Conservation (phyloP, 2,888 invertebrate genomes). For the Tolmerus cingulatus region DNA sequence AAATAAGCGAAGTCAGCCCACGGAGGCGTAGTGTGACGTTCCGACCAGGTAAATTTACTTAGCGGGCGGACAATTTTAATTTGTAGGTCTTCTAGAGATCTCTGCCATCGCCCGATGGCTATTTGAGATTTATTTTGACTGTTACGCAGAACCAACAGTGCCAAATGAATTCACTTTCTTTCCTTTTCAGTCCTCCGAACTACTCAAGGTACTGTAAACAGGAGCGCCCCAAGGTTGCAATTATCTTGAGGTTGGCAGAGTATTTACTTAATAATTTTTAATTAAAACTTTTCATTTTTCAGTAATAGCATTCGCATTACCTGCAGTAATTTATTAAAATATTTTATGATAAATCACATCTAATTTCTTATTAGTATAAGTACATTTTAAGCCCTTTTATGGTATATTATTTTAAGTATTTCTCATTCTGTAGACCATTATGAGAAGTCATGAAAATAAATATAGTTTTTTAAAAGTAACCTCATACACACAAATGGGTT, state of each 20-base stretch:
- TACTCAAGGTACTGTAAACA: neutral
- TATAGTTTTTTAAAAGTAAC: too few species aligned
- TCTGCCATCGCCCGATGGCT: neutral
- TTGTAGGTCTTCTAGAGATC: conserved; percentile 27
- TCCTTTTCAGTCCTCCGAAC: neutral
- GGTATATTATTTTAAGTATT: too few species aligned
- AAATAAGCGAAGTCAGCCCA: conserved; percentile 12
- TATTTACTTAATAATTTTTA: neutral
- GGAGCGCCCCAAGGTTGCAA: conserved; percentile 8
- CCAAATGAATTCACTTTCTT: neutral
- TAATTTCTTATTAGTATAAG: neutral
- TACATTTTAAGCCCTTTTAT: neutral
- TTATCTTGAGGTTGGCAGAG: neutral
- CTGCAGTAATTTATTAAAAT: neutral
- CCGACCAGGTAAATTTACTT: conserved; percentile 18
- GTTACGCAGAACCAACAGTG: conserved; percentile 15
- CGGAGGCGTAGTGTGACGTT: neutral
- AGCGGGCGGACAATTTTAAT: conserved; percentile 36
- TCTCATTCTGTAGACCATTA: too few species aligned
- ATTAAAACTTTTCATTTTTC: neutral
- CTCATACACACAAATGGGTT: too few species aligned
- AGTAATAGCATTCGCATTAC: neutral
- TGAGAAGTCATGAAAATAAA: too few species aligned
- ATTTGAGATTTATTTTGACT: conserved; percentile 11
- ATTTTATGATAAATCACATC: neutral